Evolutionary conservation across 2,888 invertebrate genomes (phyloP), one percentile per base, ranked within the genome.

Genomic region (Sesamia inferens): DNA sequence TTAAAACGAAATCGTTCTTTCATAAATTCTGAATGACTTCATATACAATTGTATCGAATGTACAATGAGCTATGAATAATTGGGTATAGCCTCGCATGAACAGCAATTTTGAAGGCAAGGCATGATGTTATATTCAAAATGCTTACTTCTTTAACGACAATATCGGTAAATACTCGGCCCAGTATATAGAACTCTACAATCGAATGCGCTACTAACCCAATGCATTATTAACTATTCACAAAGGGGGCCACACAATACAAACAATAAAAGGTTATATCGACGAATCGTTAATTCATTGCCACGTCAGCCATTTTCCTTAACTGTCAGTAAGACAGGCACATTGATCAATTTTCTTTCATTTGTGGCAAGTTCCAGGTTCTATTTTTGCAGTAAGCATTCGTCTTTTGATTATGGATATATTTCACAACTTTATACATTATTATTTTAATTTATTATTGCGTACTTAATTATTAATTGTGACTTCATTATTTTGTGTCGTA

Each of bases 261-360:
- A 68, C 55, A 66, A 70, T 62, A 74, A 76, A 81, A 78, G 81
- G 81, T 74, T 81, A 81, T n/a, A 6, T 11, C 57, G 22, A 76
- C 67, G 44, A 78, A 81, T 83, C 69, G 83, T 78, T 83, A 75
- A 81, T 78, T 78, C 81, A 75, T 81, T 83, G 75, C 64, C 61
- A 63, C 70, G 75, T 83, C 75, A 83, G 16, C 19, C 48, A 48
- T 62, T 83, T 78, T 73, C 78, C 47, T 58, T 51, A 22, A 57
- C 74, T 74, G 83, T 74, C 77, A 47, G 69, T 69, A 55, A 65
- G 63, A 69, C 68, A 59, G 58, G 14, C 55, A 22, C 74, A 58
- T 62, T 66, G 54, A 74, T 62, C 31, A 47, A n/a, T 47, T 57
- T 79, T 79, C 65, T 66, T 74, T 81, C 63, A 76, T 79, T 71